Conservation (phyloP, 2,797 vertebrate species). For the Antrozous pallidus region DNA sequence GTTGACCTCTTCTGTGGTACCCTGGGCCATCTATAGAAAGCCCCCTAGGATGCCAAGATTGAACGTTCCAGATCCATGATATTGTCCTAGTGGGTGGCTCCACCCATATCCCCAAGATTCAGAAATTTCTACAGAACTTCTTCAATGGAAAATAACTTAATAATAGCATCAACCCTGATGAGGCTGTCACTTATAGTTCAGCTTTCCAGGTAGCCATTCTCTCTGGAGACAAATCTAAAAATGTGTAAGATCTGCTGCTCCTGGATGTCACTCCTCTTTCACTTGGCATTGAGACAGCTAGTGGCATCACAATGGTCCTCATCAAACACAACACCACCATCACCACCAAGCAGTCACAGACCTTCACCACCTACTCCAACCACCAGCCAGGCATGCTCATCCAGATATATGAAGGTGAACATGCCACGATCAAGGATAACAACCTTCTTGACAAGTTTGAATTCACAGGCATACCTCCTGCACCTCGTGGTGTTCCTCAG, state of each 20-base stretch:
- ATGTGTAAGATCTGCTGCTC: conserved; percentile 91
- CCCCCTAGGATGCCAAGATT: too few relatives aligned
- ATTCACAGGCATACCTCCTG: conserved; percentile 93
- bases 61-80: too few relatives aligned
- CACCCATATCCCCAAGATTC: conserved; percentile 95
- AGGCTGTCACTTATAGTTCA: too few relatives aligned
- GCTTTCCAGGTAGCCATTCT: too few relatives aligned
- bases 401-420: conserved; percentile 89
- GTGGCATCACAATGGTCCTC: conserved; percentile 93
- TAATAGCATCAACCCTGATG: conserved; percentile 90
- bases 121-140: conserved; percentile 94
- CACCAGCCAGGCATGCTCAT: conserved; percentile 96
- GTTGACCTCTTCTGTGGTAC: conserved; percentile 93
- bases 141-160: conserved; percentile 96
- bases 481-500: conserved; percentile 92
- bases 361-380: conserved; percentile 95
- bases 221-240: conserved; percentile 77
- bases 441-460: conserved; percentile 74
- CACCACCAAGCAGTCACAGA: conserved; percentile 94
- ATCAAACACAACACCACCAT: conserved; percentile 97
- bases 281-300: conserved; percentile 94
- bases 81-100: conserved; percentile 85
- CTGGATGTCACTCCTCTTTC: conserved; percentile 95
- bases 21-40: conserved; percentile 83
- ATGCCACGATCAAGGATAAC: conserved; percentile 77